These are phyloP conservation scores for Magallana ariakensis DNA, from an alignment of 1,140 invertebrate species.

Conservation along the genomic window DNA sequence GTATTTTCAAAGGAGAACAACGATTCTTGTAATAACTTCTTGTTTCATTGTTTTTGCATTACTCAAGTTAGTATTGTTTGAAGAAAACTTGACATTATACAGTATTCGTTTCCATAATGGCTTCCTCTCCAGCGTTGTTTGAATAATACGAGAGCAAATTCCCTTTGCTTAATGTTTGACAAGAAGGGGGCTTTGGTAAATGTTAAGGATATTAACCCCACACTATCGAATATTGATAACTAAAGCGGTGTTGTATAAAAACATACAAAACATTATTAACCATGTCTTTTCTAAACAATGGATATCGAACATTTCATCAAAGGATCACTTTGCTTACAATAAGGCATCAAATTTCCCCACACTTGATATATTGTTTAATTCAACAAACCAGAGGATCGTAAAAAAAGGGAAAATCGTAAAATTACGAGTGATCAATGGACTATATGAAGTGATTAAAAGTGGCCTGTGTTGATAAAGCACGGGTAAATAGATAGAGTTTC, in stretches of 20 bases:
- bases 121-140: too few relatives aligned
- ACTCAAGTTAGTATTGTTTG: background rate
- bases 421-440: background rate
- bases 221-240: too few relatives aligned
- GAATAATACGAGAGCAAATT: too few relatives aligned
- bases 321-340: background rate
- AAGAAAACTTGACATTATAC: background rate
- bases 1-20: too few relatives aligned
- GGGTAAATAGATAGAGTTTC: constrained; percentile 17
- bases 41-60: background rate
- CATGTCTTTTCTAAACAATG: constrained; percentile 3
- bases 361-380: background rate
- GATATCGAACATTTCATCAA: background rate
- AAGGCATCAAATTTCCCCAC: background rate
- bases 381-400: background rate
- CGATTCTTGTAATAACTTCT: too few relatives aligned
- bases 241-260: background rate
- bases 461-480: background rate
- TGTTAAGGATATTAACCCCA: too few relatives aligned
- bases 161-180: too few relatives aligned
- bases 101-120: background rate
- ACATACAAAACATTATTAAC: background rate
- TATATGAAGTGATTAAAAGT: background rate
- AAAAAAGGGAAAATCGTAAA: background rate
- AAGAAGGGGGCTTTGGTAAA: too few relatives aligned